Percentiles rank a stretch among this genome's conserved stretches.
Evolutionary conservation across 2,113 vertebrate genomes (phyloP).

Genomic region (Bucco capensis): DNA sequence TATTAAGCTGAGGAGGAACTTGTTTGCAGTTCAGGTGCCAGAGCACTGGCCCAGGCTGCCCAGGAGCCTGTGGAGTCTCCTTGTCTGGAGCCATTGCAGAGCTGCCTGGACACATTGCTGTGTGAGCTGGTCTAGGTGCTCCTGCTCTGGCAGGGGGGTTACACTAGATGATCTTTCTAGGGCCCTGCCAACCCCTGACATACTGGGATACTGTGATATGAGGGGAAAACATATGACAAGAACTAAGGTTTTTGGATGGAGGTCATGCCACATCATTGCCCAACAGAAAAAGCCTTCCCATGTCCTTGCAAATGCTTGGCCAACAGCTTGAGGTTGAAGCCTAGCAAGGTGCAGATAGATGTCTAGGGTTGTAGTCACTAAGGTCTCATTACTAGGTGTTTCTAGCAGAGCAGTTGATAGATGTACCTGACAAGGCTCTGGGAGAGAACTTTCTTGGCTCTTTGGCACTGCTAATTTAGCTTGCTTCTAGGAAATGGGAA

Average conservation of each 20-base stretch:
- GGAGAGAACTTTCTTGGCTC: neutral
- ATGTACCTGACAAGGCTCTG: neutral
- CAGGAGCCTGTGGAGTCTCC: no score
- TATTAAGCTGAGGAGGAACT: no score
- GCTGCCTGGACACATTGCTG: no score
- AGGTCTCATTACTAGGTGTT: neutral
- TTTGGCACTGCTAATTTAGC: neutral
- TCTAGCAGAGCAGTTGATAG: neutral
- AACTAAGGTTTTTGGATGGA: neutral
- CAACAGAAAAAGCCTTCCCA: neutral
- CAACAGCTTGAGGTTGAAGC: neutral
- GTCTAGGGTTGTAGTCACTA: neutral
- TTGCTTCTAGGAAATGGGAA: neutral
- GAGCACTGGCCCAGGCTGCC: no score
- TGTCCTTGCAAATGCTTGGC: neutral
- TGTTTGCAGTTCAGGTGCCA: no score
- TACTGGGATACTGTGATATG: no score
- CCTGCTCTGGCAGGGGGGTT: no score
- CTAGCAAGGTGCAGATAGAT: neutral
- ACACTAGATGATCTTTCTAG: no score
- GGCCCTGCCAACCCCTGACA: no score
- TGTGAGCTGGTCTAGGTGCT: no score
- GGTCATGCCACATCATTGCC: neutral
- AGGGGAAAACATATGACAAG: neutral
- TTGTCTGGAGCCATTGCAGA: no score